Evolutionary conservation across 2,888 invertebrate species (phyloP).

Genomic region (Agrochola lychnidis): DNA sequence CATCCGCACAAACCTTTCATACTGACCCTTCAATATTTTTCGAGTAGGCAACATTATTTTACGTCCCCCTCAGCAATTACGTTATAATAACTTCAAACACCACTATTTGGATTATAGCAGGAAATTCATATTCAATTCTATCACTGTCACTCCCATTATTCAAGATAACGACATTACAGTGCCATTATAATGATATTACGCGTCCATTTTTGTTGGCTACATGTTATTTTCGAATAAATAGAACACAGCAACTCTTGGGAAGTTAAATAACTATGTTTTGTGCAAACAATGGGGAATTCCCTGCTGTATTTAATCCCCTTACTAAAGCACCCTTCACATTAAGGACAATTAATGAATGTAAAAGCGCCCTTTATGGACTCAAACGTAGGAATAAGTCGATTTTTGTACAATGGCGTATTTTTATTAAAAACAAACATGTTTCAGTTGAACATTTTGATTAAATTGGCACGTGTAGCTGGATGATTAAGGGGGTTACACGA

Average conservation of each 20-base stretch:
- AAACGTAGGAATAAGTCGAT: slow-evolving; percentile 87
- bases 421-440: slow-evolving; percentile 82
- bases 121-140: slow-evolving; percentile 55
- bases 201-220: slow-evolving; percentile 61
- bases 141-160: slow-evolving; percentile 50
- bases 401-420: slow-evolving; percentile 81
- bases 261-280: slow-evolving; percentile 87
- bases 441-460: slow-evolving; percentile 67
- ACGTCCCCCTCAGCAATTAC: slow-evolving; percentile 28
- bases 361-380: slow-evolving; percentile 85
- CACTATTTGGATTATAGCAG: slow-evolving; percentile 35
- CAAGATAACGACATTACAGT: slow-evolving; percentile 60
- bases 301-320: slow-evolving; percentile 79
- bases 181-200: slow-evolving; percentile 62
- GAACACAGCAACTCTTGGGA: slow-evolving; percentile 74
- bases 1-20: neutral
- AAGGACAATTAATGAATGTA: slow-evolving; percentile 88
- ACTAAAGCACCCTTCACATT: slow-evolving; percentile 81
- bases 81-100: slow-evolving; percentile 28
- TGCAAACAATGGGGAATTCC: slow-evolving; percentile 83
- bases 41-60: slow-evolving; percentile 13
- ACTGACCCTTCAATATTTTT: slow-evolving; percentile 20
- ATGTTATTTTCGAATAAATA: slow-evolving; percentile 66
- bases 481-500: slow-evolving; percentile 17
- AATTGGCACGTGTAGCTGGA: slow-evolving; percentile 63